Conservation (phyloP, 2,797 vertebrate species). For the Phataginus tricuspis region DNA sequence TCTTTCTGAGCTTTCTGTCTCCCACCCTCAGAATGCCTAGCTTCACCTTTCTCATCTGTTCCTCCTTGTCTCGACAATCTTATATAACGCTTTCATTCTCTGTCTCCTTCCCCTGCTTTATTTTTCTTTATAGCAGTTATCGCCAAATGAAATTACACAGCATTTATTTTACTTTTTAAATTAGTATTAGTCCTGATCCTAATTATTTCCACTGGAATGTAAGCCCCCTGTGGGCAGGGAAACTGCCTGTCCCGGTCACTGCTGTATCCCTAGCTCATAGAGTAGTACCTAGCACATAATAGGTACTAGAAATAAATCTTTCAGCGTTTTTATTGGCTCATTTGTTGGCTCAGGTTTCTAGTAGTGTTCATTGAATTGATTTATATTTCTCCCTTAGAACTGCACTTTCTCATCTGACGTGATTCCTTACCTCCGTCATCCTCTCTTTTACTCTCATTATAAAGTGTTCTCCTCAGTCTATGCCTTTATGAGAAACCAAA, state of each 20-base stretch:
- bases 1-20: background rate
- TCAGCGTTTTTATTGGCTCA: background rate
- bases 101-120: background rate
- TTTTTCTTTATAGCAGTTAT: background rate
- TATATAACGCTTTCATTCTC: background rate
- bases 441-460: background rate
- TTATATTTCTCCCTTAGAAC: background rate
- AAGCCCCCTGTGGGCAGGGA: background rate
- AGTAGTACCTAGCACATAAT: background rate
- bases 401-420: background rate
- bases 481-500: background rate
- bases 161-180: background rate
- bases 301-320: background rate
- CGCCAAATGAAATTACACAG: background rate
- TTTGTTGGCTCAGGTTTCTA: background rate
- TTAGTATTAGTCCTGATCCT: background rate
- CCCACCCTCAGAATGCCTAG: background rate
- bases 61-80: background rate
- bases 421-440: background rate
- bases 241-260: background rate
- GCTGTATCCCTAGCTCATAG: background rate
- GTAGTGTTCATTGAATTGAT: background rate
- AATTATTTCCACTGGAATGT: background rate
- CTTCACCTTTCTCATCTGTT: background rate
- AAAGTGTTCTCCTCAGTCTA: background rate